Base-by-base conservation (phyloP, 2,113 vertebrate genomes). In the Hypocryptadius cinnamomeus region DNA sequence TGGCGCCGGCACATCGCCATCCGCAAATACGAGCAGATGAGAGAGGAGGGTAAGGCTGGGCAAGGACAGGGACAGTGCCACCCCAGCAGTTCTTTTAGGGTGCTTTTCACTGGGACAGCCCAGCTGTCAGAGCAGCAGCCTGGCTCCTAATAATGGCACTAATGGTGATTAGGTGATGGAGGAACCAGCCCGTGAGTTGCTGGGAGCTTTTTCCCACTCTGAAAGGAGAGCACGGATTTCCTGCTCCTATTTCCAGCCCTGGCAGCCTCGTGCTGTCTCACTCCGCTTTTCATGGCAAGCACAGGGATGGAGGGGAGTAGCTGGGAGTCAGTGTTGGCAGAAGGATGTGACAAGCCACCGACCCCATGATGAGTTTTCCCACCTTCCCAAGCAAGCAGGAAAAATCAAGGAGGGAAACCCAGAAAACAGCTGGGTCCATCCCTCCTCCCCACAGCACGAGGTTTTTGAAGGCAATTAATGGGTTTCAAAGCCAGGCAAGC, bases 11-110 rank as follows among this genome's bases (percentile, higher is more conserved):
- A 98, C 59, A 66, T 99, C 1, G 99, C 99, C 35, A 90, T 98
- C 72, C 98, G 98, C 89, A 99, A 99, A 91, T 99, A 99, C 1
- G 98, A 99, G 84, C 98, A 99, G 97, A 99, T 99, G 99, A 96
- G 99, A 78, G 99, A 99, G 87, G 99, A 99, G 94, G 99, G 99
- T 99, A 95, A 97, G 96, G 30, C 15, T 0, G 3, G 44, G 27
- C 10, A 2, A 37, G 45, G 56, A 13, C 0, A 2, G 54, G 35
- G 61, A 54, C 57, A 12, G 2, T 1, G 5, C 4, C 47, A 48
- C 17, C 11, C 21, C 9, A 0, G 18, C 28, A 40, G 21, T 28
- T 14, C 15, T 48, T 37, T n/a, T 2, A 17, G 39, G 47, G 44
- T 51, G 40, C 8, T 13, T 42, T 61, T 79, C 3, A 1, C 11